Base-by-base conservation (phyloP, 2,888 invertebrate species). In the Gymnocheta viridis region DNA sequence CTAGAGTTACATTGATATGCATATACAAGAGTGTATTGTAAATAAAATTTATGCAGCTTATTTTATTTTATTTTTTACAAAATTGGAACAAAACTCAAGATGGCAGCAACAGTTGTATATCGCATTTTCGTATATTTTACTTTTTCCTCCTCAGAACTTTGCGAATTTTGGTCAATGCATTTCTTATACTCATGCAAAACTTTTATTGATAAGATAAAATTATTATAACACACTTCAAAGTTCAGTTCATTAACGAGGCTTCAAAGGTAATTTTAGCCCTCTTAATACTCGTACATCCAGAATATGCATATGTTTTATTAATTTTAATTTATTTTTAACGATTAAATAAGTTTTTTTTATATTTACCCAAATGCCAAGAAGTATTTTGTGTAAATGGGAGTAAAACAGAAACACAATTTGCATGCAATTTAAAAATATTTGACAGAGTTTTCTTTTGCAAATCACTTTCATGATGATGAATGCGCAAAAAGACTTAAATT, bases 281-380 rank as follows among this genome's bases (percentile, higher is more conserved):
- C n/a, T n/a, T n/a, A n/a, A n/a, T n/a, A n/a, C n/a, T n/a, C n/a
- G n/a, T n/a, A n/a, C n/a, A n/a, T n/a, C n/a, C n/a, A n/a, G n/a
- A n/a, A n/a, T n/a, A n/a, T n/a, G n/a, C n/a, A n/a, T n/a, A n/a
- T n/a, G 4, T 14, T 14, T 12, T 66, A 32, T 22, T 22, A 7
- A 60, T 2, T 54, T 27, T 19, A 38, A 24, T 35, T 14, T 32
- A 10, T 32, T 14, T 32, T 19, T 14, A 49, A 12, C 14, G 19
- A n/a, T 14, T 19, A 6, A 17, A 27, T 47, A 29, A 24, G 24
- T n/a, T 12, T 17, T 38, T 0, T 38, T 32, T 4, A 70, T 79
- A 79, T 70, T 70, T 79, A 79, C 74, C 81, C 29, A 62, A 32
- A 76, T n/a, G 4, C 4, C 27, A 3, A 49, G 17, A 51, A 81